Percentiles rank a stretch among this genome's conserved stretches.
These are phyloP conservation scores for Fragum sueziense DNA, from an alignment of 2,888 invertebrate species.

Conservation along the genomic window DNA sequence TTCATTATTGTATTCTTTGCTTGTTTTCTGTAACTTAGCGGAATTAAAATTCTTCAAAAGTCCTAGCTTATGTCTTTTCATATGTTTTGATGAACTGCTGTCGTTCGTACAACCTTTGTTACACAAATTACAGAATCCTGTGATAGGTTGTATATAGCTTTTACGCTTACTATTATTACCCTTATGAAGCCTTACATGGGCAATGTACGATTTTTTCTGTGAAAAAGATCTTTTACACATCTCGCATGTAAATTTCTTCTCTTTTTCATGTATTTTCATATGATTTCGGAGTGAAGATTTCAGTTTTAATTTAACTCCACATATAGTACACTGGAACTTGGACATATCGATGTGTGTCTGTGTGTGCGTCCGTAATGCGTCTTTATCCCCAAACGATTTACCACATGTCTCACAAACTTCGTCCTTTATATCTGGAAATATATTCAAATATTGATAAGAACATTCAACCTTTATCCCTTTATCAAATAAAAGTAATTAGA, in stretches of 20 bases:
- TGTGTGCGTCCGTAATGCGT: constrained; percentile 28
- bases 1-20: neutral
- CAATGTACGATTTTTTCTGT: constrained; percentile 30
- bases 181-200: constrained; percentile 34
- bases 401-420: constrained; percentile 49
- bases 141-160: constrained; percentile 25
- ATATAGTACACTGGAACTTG: constrained; percentile 27
- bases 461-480: too few relatives aligned
- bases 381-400: constrained; percentile 28
- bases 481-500: too few relatives aligned
- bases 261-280: constrained; percentile 41
- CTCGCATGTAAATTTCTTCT: constrained; percentile 36
- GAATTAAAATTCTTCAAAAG: constrained; percentile 30
- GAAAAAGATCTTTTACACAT: constrained; percentile 38
- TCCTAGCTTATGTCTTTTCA: constrained; percentile 43
- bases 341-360: constrained; percentile 22
- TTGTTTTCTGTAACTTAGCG: neutral
- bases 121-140: constrained; percentile 42
- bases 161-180: constrained; percentile 14
- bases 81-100: constrained; percentile 35
- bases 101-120: constrained; percentile 34
- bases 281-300: constrained; percentile 29
- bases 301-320: constrained; percentile 28
- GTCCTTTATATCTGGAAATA: constrained; percentile 28
- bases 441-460: neutral